Evolutionary conservation across 2,113 vertebrate genomes (phyloP), one percentile per base, ranked within the genome.

Genomic region (Albula glossodonta): DNA sequence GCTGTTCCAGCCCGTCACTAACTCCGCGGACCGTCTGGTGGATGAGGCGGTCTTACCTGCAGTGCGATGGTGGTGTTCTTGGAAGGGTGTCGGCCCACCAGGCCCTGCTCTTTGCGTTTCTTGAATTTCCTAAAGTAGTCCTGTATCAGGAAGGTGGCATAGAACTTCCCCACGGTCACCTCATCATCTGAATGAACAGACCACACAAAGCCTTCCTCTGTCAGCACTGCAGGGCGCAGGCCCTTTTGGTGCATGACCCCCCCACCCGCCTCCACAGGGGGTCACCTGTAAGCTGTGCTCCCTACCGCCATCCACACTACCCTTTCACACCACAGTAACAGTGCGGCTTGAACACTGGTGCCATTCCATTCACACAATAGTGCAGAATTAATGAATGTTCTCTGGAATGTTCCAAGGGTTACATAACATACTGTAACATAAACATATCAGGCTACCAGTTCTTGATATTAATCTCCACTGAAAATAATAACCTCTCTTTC

Each of bases 91-190:
- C 97, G 97, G 89, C 98, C 98, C 95, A 99, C 97, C 95, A 99
- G 95, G 94, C 98, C 98, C 96, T 99, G 98, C 95, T 99, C 98
- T 96, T 99, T 99, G 94, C 98, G 98, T 97, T 99, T 99, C 98
- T 99, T 99, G 98, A 99, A 99, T 99, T 99, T 99, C 98, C 98
- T 99, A 98, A 99, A 99, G 98, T 99, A 99, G 98, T 99, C 98
- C 98, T 99, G 98, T 99, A 99, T 99, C 98, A 99, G 98, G 97
- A 99, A 99, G 97, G 98, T 99, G 98, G 98, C 98, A 99, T 99
- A 99, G 97, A 99, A 99, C 98, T 99, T 99, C 98, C 98, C 98
- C 98, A 99, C 98, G 97, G 98, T 99, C 98, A 99, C 98, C 98
- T 99, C 98, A 98, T 99, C 98, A 99, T 99, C 98, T 99, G 96